phyloP scores from a whole-genome alignment of 2,113 vertebrate species.

The Thalassoma bifasciatum region DNA sequence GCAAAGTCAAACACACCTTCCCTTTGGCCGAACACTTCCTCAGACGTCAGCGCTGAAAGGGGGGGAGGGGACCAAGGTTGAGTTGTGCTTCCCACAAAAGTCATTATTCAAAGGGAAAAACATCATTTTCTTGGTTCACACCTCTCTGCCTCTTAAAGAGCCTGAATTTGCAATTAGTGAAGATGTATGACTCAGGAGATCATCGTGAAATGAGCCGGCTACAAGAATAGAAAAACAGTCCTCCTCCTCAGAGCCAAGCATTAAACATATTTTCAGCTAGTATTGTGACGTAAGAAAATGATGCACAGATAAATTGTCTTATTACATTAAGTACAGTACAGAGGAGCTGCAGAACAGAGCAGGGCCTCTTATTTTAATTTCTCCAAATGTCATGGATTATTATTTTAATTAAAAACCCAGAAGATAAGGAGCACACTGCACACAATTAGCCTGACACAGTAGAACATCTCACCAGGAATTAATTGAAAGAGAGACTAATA shows the following conservation, averaged over 20 bases:
- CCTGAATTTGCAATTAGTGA: slow-evolving; percentile 19
- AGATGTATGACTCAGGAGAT: not conserved
- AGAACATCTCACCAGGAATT: not conserved
- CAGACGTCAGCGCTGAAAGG: not conserved
- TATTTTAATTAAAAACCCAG: not conserved
- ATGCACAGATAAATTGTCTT: not conserved
- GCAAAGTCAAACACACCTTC: too few relatives aligned
- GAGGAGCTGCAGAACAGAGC: not conserved
- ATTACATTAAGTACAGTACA: not conserved
- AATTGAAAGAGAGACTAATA: slow-evolving; percentile 11
- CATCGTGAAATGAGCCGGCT: not conserved
- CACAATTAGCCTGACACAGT: not conserved
- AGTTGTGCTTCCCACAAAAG: not conserved
- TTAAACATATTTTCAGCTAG: not conserved
- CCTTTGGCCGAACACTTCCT: not conserved
- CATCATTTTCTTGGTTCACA: not conserved
- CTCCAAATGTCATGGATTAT: slow-evolving; percentile 8
- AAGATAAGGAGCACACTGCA: not conserved
- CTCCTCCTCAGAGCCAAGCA: not conserved
- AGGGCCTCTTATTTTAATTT: not conserved
- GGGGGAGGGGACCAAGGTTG: slow-evolving; percentile 5
- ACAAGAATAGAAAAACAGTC: not conserved
- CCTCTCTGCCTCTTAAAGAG: not conserved
- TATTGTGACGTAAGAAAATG: not conserved
- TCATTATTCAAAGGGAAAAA: slow-evolving; percentile 16